A percentile compares a stretch with the other conserved stretches of the same genome.
phyloP scores from a whole-genome alignment of 1,140 invertebrate genomes.

The Drosophila quadrilineata region DNA sequence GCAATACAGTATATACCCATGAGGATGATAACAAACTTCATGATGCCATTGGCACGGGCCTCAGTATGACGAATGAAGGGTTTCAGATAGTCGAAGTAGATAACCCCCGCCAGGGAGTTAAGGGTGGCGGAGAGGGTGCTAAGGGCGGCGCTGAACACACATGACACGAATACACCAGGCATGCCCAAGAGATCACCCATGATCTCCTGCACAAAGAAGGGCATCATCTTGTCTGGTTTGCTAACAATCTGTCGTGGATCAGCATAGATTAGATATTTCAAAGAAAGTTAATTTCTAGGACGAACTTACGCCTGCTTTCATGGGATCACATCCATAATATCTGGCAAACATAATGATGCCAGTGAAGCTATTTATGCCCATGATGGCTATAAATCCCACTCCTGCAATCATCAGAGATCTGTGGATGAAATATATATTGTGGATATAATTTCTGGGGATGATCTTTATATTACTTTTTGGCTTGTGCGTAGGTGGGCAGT shows the following conservation, averaged over 20 bases:
- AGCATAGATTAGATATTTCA: background rate
- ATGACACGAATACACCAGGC: slow-evolving; percentile 86
- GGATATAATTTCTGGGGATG: background rate
- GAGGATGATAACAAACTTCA: slow-evolving; percentile 84
- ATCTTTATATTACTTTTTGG: slow-evolving; percentile 45
- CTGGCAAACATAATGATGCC: slow-evolving; percentile 89
- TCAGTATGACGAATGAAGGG: slow-evolving; percentile 83
- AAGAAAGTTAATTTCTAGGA: background rate
- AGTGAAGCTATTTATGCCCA: slow-evolving; percentile 83
- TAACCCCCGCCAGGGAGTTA: slow-evolving; percentile 89
- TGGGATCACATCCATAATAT: slow-evolving; percentile 88
- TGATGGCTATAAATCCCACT: slow-evolving; percentile 82
- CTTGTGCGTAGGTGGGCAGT: slow-evolving; percentile 54
- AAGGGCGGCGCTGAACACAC: slow-evolving; percentile 86
- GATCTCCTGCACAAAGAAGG: slow-evolving; percentile 86
- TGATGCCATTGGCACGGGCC: slow-evolving; percentile 83
- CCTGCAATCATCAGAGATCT: slow-evolving; percentile 82
- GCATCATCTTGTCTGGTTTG: slow-evolving; percentile 83
- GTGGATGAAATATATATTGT: background rate
- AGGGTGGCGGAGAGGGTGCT: slow-evolving; percentile 88
- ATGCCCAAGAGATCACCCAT: slow-evolving; percentile 83
- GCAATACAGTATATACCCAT: slow-evolving; percentile 84
- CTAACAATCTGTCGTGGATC: slow-evolving; percentile 58
- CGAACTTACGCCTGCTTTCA: slow-evolving; percentile 83
- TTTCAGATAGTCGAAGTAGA: slow-evolving; percentile 88